Evolutionary conservation across 1,140 invertebrate species (phyloP).

Genomic region (Zaprionus kolodkinae): DNA sequence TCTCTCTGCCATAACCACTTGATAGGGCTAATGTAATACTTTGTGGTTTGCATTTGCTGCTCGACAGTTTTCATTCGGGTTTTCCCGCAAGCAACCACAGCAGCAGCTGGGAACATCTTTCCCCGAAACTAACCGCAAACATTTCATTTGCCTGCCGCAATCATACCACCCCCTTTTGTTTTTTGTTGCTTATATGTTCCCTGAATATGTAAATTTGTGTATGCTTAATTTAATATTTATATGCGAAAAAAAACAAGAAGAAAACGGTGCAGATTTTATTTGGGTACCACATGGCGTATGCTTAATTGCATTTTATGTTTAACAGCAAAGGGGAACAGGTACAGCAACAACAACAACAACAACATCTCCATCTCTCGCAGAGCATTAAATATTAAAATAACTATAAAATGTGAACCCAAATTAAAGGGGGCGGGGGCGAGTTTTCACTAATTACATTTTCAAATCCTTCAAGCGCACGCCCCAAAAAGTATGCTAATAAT

Average conservation of each 20-base stretch:
- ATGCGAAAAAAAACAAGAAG: conserved; percentile 30
- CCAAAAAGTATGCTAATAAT: conserved; percentile 77
- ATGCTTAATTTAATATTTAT: conserved; percentile 51
- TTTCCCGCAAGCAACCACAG: background rate
- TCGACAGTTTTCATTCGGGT: conserved; percentile 33
- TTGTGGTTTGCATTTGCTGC: conserved; percentile 48
- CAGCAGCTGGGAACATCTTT: background rate
- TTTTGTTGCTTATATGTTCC: background rate
- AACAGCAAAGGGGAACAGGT: conserved; percentile 16
- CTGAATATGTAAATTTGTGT: conserved; percentile 42
- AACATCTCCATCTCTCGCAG: background rate
- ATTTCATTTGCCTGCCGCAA: conserved; percentile 13
- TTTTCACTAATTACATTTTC: conserved; percentile 59
- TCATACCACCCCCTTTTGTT: background rate
- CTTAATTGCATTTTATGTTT: conserved; percentile 76
- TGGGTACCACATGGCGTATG: conserved; percentile 60
- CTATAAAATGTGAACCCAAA: conserved; percentile 35
- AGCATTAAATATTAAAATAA: conserved; percentile 46
- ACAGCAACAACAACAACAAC: conserved; percentile 7
- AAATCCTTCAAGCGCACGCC: conserved; percentile 55
- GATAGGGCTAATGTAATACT: conserved; percentile 54
- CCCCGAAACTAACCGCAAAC: conserved; percentile 31
- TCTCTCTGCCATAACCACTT: conserved; percentile 17
- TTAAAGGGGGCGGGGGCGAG: conserved; percentile 3
- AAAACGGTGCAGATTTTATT: conserved; percentile 14